Evolutionary conservation across 2,797 vertebrate species (phyloP), one percentile per base, ranked within the genome.

Genomic region (Enteromius fasciolatus): DNA sequence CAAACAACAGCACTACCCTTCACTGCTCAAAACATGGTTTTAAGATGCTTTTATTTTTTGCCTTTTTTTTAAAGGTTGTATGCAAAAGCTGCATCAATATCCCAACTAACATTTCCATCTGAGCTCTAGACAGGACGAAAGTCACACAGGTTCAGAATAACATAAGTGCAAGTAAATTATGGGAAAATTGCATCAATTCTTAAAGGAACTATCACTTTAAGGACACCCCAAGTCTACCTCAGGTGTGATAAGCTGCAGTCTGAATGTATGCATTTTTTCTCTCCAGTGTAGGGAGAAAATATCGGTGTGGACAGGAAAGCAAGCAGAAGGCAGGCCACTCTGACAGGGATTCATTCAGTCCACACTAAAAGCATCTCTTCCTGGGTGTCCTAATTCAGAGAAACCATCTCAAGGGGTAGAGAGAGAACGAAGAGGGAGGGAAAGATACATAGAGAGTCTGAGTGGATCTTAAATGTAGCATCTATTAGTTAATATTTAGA

Each of bases 301-400:
- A 76, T 64, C 1, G 8, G 46, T 57, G 57, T 74, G 68, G 41
- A 67, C 46, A 83, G 28, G 78, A 78, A 57, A 80, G 70, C 78
- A 81, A 77, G 78, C 70, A 25, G 18, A 67, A 59, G 72, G 20
- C 15, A 57, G 25, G 61, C 31, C 66, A 52, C 31, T 68, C 61
- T 84, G 57, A 83, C 46, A 80, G 48, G 44, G 78, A 78, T 82
- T 81, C 75, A 84, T 86, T 83, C 84, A 86, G 69, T 87, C 67
- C 52, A n/a, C 82, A 83, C 80, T 83, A 86, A 84, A 83, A 86
- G 80, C 86, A 67, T 84, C 79, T 80, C 69, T 67, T 70, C 83
- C 52, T 85, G 81, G 84, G 83, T 83, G 80, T 67, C 78, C 83
- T 85, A 80, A 89, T 85, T 89, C 85, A 72, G 50, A 86, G 77